phyloP scores from a whole-genome alignment of 1,140 invertebrate genomes.

The Lepidurus couesii region DNA sequence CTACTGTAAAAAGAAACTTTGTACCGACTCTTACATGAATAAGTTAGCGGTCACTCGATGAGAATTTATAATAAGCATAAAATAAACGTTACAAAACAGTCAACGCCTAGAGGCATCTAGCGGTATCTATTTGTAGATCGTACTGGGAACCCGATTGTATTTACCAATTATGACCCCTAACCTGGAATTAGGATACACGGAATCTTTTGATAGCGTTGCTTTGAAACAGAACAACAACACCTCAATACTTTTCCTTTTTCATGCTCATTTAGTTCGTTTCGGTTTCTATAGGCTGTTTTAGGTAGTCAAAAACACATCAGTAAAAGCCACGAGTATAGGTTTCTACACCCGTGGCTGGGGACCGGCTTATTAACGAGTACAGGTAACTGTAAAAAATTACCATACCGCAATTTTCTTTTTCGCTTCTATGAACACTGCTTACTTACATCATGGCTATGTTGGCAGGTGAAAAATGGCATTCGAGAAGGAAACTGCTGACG shows the following conservation, averaged over 20 bases:
- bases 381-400: conserved; percentile 43
- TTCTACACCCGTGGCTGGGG: conserved; percentile 71
- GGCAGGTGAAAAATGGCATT: conserved; percentile 69
- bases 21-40: no score
- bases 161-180: not conserved
- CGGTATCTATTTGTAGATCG: no score
- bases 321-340: conserved; percentile 66
- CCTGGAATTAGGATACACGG: not conserved
- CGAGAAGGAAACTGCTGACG: conserved; percentile 75
- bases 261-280: not conserved
- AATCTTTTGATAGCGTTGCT: not conserved
- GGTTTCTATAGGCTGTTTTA: conserved; percentile 53
- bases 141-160: no score
- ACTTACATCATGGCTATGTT: conserved; percentile 26
- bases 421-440: no score
- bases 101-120: no score
- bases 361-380: conserved; percentile 65
- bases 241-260: not conserved
- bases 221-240: no score
- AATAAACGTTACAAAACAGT: no score
- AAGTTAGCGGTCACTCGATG: no score
- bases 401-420: no score
- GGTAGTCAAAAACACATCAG: conserved; percentile 63
- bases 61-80: no score
- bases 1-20: no score